A percentile compares a stretch with the other conserved stretches of the same genome.
These are phyloP conservation scores for Sandelia bainsii DNA, from an alignment of 2,797 vertebrate species.

Conservation along the genomic window DNA sequence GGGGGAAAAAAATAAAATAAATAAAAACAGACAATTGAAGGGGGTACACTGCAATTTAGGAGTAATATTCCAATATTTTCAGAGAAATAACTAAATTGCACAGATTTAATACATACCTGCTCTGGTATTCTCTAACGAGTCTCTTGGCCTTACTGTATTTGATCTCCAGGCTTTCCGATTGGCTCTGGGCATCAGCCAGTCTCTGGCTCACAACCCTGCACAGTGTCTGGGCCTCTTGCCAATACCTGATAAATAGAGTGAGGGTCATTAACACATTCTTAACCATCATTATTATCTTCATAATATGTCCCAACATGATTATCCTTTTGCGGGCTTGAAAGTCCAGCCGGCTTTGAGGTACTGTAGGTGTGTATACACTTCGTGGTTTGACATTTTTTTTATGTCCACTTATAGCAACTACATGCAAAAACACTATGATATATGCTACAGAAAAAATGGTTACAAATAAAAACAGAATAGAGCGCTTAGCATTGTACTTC, in stretches of 20 bases:
- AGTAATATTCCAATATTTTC: not conserved
- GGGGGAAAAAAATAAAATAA: too few species aligned
- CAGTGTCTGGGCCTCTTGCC: slow-evolving; percentile 93
- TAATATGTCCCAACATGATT: slow-evolving; percentile 12
- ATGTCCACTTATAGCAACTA: not conserved
- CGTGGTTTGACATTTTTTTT: not conserved
- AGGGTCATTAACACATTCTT: slow-evolving; percentile 19
- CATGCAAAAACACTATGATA: not conserved
- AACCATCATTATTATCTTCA: slow-evolving; percentile 20
- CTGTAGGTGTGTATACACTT: not conserved
- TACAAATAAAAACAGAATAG: not conserved
- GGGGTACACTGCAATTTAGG: not conserved
- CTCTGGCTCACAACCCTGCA: slow-evolving; percentile 92
- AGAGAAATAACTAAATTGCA: not conserved
- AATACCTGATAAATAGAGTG: slow-evolving; percentile 79
- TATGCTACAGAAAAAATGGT: not conserved
- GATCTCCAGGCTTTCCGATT: slow-evolving; percentile 90
- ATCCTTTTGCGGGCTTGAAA: not conserved
- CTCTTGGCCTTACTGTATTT: slow-evolving; percentile 91
- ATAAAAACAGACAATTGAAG: too few species aligned
- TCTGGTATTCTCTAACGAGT: slow-evolving; percentile 90
- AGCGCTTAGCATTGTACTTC: slow-evolving; percentile 69
- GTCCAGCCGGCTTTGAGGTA: not conserved
- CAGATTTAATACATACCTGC: slow-evolving; percentile 82
- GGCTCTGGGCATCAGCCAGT: slow-evolving; percentile 91